Percentiles rank a stretch among this genome's conserved stretches.
Conservation (phyloP, 2,888 invertebrate species). For the Linnaemya tessellans region DNA sequence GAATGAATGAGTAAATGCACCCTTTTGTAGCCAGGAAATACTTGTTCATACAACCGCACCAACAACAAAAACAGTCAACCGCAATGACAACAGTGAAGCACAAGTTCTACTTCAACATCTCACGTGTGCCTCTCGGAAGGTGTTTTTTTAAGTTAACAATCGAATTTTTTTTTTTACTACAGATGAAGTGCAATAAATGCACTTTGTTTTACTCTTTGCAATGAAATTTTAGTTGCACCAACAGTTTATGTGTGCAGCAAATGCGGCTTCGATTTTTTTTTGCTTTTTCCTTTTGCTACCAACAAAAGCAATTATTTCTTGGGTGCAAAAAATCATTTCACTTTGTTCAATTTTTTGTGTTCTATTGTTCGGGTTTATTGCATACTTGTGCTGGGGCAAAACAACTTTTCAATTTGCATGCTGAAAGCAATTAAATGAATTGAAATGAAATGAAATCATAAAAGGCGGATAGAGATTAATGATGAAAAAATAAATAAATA, state of each 20-base stretch:
- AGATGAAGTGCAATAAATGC: constrained; percentile 56
- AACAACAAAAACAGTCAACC: constrained; percentile 13
- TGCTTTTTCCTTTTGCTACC: background rate
- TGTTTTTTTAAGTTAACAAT: constrained; percentile 33
- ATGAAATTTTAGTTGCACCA: constrained; percentile 58
- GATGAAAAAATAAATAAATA: constrained; percentile 11
- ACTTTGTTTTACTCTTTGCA: constrained; percentile 26
- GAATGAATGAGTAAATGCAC: constrained; percentile 64
- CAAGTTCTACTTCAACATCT: constrained; percentile 42
- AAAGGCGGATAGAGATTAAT: constrained; percentile 5
- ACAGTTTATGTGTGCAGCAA: constrained; percentile 39
- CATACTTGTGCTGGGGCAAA: background rate
- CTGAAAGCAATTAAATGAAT: constrained; percentile 35
- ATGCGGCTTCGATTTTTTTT: constrained; percentile 25
- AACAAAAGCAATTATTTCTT: constrained; percentile 55
- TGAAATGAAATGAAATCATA: background rate
- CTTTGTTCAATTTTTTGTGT: constrained; percentile 3
- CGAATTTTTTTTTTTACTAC: background rate
- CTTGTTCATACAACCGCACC: constrained; percentile 17
- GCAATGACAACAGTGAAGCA: constrained; percentile 37
- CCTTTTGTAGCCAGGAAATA: constrained; percentile 63
- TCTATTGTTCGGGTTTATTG: constrained; percentile 13
- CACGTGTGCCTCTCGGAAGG: constrained; percentile 54
- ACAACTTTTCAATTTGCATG: constrained; percentile 52
- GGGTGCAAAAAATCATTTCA: constrained; percentile 54